These are phyloP conservation scores for Amblyjoppa fuscipennis DNA, from an alignment of 2,888 invertebrate genomes.

Conservation along the genomic window DNA sequence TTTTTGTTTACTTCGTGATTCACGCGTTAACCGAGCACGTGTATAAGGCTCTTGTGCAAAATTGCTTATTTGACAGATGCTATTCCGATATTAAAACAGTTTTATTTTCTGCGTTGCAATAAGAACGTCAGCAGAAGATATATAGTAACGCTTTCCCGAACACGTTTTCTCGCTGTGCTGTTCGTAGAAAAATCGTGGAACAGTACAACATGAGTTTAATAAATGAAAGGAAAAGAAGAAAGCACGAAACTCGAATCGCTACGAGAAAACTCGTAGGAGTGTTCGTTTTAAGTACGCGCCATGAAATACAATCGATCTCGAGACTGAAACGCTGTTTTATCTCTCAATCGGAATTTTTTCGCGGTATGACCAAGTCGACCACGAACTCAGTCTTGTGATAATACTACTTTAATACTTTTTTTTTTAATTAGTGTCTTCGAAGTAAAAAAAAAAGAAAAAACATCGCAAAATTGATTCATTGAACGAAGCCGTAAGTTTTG, in stretches of 20 bases:
- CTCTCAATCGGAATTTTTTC: constrained; percentile 14
- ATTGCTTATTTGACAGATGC: constrained; percentile 68
- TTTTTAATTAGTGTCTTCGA: constrained; percentile 56
- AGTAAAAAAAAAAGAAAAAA: constrained; percentile 42
- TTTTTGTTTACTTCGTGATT: constrained; percentile 44
- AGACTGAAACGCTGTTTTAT: constrained; percentile 31
- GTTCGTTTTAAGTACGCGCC: constrained; percentile 37
- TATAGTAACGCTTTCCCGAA: constrained; percentile 59
- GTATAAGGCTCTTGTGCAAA: constrained; percentile 73
- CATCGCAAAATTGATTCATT: constrained; percentile 30
- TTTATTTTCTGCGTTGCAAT: constrained; percentile 46
- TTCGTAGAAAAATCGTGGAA: constrained; percentile 52
- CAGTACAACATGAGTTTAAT: constrained; percentile 6
- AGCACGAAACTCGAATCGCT: constrained; percentile 25
- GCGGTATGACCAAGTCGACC: constrained; percentile 62
- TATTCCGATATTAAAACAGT: constrained; percentile 59
- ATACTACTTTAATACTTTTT: constrained; percentile 82
- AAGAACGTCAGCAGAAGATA: constrained; percentile 54
- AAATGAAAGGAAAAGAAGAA: constrained; percentile 5
- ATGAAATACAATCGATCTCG: constrained; percentile 10
- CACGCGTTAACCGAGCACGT: constrained; percentile 64
- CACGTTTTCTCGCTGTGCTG: constrained; percentile 42
- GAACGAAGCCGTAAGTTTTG: constrained; percentile 51
- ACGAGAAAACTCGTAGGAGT: constrained; percentile 18
- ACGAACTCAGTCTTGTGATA: constrained; percentile 80